phyloP scores from a whole-genome alignment of 53 echinoderm and acorn worm genomes.

The Apostichopus leukothele region DNA sequence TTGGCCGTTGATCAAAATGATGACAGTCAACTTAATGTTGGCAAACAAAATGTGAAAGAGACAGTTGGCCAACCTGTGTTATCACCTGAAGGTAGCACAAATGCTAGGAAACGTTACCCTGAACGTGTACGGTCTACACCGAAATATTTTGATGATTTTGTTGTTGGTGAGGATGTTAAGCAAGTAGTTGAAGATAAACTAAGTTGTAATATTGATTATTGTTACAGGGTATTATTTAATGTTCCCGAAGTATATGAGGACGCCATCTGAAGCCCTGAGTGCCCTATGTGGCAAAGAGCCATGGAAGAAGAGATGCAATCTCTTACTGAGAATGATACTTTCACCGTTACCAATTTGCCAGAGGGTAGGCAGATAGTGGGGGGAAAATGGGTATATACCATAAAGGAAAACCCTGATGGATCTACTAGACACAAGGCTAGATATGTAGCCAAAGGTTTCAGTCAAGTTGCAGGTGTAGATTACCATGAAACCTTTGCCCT shows the following conservation, averaged over 20 bases:
- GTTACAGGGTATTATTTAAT: constrained; percentile 23
- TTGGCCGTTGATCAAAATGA: constrained; percentile 21
- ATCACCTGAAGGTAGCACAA: not conserved
- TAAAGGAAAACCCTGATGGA: constrained; percentile 31
- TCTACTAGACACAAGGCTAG: constrained; percentile 13
- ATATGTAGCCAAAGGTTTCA: constrained; percentile 44
- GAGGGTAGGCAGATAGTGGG: constrained; percentile 41
- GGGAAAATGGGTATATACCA: constrained; percentile 42
- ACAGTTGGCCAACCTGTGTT: too few species aligned
- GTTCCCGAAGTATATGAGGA: constrained; percentile 48
- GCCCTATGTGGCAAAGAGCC: constrained; percentile 47
- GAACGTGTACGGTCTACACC: constrained; percentile 16
- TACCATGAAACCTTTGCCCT: constrained; percentile 51
- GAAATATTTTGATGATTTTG: constrained; percentile 23
- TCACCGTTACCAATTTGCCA: constrained; percentile 36
- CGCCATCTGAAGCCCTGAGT: constrained; percentile 28
- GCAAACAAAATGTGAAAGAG: not conserved
- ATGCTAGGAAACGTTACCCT: constrained; percentile 28
- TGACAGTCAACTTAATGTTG: constrained; percentile 12
- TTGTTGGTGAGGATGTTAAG: constrained; percentile 17
- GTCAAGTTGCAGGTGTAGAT: constrained; percentile 40
- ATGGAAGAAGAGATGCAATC: constrained; percentile 51
- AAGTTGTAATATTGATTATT: constrained; percentile 23
- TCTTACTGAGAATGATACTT: constrained; percentile 50
- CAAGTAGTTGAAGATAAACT: not conserved